Percentiles rank a stretch among this genome's conserved stretches.
Conservation (phyloP, 1,140 invertebrate genomes). For the Coboldia fuscipes region DNA sequence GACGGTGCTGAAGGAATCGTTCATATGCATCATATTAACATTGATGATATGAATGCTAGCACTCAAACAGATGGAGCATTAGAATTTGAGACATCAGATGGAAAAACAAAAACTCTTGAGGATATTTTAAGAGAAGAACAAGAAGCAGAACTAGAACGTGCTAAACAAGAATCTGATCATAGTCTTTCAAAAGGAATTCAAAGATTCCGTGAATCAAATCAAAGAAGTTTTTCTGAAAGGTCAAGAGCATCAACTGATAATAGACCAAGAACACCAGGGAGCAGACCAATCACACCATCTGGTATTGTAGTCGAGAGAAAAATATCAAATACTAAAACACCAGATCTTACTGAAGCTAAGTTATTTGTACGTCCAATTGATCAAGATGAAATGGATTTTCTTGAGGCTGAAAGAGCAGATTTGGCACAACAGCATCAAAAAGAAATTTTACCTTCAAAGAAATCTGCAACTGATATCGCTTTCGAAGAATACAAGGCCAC, state of each 20-base stretch:
- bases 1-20: conserved; percentile 13
- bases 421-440: not conserved
- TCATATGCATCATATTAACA: conserved; percentile 3
- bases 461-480: too few relatives aligned
- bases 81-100: conserved; percentile 23
- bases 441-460: too few relatives aligned
- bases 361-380: conserved; percentile 28
- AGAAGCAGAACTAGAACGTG: conserved; percentile 10
- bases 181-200: conserved; percentile 19
- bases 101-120: conserved; percentile 14
- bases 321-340: conserved; percentile 20
- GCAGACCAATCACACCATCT: conserved; percentile 28
- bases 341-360: conserved; percentile 27
- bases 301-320: conserved; percentile 32
- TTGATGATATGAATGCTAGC: conserved; percentile 44
- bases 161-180: conserved; percentile 13
- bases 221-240: conserved; percentile 27
- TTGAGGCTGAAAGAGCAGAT: not conserved
- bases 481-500: too few relatives aligned
- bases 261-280: conserved; percentile 25
- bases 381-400: conserved; percentile 6
- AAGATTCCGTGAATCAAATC: conserved; percentile 24
- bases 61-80: conserved; percentile 63
- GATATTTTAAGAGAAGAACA: conserved; percentile 12
- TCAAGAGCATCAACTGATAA: conserved; percentile 26